These are phyloP conservation scores for Bufo bufo DNA, from an alignment of 2,113 vertebrate species.

Conservation along the genomic window DNA sequence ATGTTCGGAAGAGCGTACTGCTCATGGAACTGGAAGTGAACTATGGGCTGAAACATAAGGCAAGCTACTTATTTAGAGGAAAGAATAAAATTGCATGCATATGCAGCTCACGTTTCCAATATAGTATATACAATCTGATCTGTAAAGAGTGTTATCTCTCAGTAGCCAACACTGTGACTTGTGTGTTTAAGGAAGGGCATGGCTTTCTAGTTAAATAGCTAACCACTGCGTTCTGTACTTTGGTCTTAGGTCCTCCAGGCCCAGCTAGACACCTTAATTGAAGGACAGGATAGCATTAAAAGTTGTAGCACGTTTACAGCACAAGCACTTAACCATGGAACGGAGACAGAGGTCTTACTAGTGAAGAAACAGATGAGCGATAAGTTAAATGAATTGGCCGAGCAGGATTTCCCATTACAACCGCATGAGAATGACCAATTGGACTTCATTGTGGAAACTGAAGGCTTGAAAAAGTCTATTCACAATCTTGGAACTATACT, in stretches of 20 bases:
- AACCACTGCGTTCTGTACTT: slow-evolving; percentile 8
- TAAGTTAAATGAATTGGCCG: slow-evolving; percentile 84
- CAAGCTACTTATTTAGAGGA: slow-evolving; percentile 64
- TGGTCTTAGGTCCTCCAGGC: slow-evolving; percentile 86
- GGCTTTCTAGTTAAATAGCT: background rate
- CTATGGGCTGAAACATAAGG: slow-evolving; percentile 97
- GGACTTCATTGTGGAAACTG: slow-evolving; percentile 91
- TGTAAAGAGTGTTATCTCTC: background rate
- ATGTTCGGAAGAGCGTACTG: slow-evolving; percentile 93
- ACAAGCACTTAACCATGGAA: slow-evolving; percentile 89
- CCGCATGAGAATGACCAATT: slow-evolving; percentile 93
- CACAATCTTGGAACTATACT: slow-evolving; percentile 93
- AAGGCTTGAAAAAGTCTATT: slow-evolving; percentile 94
- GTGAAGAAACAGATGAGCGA: slow-evolving; percentile 97
- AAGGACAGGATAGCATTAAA: slow-evolving; percentile 91
- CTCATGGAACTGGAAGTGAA: slow-evolving; percentile 99
- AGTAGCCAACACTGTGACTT: background rate
- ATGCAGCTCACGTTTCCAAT: background rate
- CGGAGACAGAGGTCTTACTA: slow-evolving; percentile 92
- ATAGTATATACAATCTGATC: too few species aligned
- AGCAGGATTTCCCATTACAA: slow-evolving; percentile 83
- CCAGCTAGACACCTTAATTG: slow-evolving; percentile 88
- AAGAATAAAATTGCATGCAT: background rate
- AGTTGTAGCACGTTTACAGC: slow-evolving; percentile 94
- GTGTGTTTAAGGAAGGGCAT: background rate